Percentiles rank a stretch among this genome's conserved stretches.
Evolutionary conservation across 2,888 invertebrate genomes (phyloP).

Genomic region (Cryptus viduatorius): DNA sequence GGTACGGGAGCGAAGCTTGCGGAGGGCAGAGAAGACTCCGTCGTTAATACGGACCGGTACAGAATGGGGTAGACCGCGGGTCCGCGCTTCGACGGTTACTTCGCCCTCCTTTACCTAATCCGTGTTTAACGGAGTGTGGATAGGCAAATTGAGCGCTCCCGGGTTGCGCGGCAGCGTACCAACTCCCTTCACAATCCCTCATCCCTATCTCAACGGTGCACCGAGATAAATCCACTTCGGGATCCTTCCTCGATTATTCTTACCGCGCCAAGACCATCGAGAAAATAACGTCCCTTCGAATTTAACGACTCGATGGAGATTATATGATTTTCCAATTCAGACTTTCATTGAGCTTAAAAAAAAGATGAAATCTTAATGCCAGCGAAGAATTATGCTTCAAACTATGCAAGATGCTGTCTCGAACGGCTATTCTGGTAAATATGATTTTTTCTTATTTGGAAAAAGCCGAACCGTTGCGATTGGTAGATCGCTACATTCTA

Average conservation of each 20-base stretch:
- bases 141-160: conserved; percentile 65
- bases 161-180: conserved; percentile 27
- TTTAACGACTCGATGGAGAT: conserved; percentile 44
- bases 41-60: conserved; percentile 62
- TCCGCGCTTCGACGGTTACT: conserved; percentile 61
- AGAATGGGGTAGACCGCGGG: conserved; percentile 62
- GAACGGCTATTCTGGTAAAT: neutral
- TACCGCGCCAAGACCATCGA: conserved; percentile 36
- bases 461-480: neutral
- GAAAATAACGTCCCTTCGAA: conserved; percentile 41
- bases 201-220: conserved; percentile 44
- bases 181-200: conserved; percentile 19
- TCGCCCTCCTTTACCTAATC: conserved; percentile 66
- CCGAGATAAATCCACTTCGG: conserved; percentile 58
- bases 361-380: conserved; percentile 2
- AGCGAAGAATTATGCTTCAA: neutral
- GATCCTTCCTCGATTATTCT: conserved; percentile 40
- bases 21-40: conserved; percentile 45
- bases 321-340: conserved; percentile 33
- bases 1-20: conserved; percentile 16
- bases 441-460: neutral
- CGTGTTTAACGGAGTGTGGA: conserved; percentile 69
- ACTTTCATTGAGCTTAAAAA: neutral
- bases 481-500: neutral
- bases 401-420: neutral